Evolutionary conservation across 2,113 vertebrate genomes (phyloP).

Genomic region (Emydura subglobosa): DNA sequence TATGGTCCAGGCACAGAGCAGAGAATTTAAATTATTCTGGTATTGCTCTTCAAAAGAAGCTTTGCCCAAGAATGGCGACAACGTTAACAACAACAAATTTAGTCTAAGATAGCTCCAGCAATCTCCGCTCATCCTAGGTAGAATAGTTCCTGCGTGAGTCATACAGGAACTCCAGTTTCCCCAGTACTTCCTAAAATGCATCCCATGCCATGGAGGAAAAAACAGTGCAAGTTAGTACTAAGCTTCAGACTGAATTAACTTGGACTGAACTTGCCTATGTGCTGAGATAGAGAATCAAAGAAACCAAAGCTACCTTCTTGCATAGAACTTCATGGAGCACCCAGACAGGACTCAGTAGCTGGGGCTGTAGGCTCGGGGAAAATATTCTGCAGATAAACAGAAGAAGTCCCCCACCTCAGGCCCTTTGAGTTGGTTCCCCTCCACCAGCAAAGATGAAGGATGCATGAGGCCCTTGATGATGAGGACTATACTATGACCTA

Average conservation of each 20-base stretch:
- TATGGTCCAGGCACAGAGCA: not conserved
- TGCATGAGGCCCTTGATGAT: accelerated
- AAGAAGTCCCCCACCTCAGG: accelerated
- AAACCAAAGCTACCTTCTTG: not conserved
- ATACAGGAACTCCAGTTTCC: not conserved
- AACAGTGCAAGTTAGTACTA: not conserved
- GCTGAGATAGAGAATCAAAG: not conserved
- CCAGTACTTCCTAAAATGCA: not conserved
- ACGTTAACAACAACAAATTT: not conserved
- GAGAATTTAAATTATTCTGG: not conserved
- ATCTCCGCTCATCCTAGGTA: not conserved
- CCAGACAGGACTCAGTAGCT: not conserved
- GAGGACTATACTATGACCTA: not conserved
- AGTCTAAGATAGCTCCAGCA: not conserved
- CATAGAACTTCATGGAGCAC: not conserved
- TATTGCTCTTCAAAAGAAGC: not conserved
- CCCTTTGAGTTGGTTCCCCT: not conserved
- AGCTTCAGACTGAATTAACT: not conserved
- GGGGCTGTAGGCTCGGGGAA: not conserved
- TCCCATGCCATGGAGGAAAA: not conserved
- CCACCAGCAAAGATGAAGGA: accelerated
- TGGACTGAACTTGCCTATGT: not conserved
- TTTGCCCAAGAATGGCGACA: not conserved
- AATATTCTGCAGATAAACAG: not conserved
- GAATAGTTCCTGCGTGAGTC: not conserved